phyloP scores from a whole-genome alignment of 1,140 invertebrate species.

The Hestina assimilis region DNA sequence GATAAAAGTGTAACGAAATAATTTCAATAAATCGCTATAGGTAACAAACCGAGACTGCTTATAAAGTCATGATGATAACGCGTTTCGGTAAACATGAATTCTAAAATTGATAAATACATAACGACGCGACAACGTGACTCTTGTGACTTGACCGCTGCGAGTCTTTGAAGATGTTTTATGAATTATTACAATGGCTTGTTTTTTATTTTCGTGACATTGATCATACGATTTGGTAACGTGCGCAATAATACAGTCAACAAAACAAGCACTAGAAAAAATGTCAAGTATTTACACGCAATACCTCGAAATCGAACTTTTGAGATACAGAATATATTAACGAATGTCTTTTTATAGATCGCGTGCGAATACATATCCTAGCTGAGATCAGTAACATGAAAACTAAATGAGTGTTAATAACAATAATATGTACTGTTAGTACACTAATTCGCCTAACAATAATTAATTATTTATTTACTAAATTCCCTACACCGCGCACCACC shows the following conservation, averaged over 20 bases:
- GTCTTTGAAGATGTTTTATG: too few relatives aligned
- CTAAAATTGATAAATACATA: too few relatives aligned
- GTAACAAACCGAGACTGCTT: too few relatives aligned
- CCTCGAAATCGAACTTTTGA: neutral
- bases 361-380: conserved; percentile 26
- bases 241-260: neutral
- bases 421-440: conserved; percentile 7
- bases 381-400: conserved; percentile 37
- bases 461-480: conserved; percentile 16
- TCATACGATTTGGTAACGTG: neutral
- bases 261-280: conserved; percentile 3
- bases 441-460: conserved; percentile 13
- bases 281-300: conserved; percentile 10
- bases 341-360: neutral
- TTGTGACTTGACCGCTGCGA: too few relatives aligned
- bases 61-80: too few relatives aligned
- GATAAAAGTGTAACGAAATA: too few relatives aligned
- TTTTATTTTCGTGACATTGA: neutral
- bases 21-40: too few relatives aligned
- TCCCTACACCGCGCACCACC: conserved; percentile 1
- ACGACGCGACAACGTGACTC: too few relatives aligned
- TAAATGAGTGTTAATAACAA: conserved; percentile 13
- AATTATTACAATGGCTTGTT: neutral
- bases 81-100: too few relatives aligned
- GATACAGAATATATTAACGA: neutral